A percentile compares a stretch with the other conserved stretches of the same genome.
Conservation (phyloP, 2,113 vertebrate genomes). For the Pyxicephalus adspersus region DNA sequence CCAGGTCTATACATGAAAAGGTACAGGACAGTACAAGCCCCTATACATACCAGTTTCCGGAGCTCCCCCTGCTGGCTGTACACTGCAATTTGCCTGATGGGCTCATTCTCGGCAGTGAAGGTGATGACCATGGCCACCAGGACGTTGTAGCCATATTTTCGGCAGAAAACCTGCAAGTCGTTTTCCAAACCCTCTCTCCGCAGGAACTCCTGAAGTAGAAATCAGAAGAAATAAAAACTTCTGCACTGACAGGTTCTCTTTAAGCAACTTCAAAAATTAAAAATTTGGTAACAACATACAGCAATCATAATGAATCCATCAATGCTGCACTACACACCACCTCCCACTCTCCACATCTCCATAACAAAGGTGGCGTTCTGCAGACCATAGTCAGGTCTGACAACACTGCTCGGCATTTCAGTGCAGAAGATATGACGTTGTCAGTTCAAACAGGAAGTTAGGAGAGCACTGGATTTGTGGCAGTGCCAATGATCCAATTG, state of each 20-base stretch:
- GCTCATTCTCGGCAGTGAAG: constrained; percentile 74
- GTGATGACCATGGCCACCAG: constrained; percentile 86
- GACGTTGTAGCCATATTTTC: constrained; percentile 67
- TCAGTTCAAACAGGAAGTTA: too few species aligned
- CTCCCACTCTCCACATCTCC: not conserved
- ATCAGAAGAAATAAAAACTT: too few species aligned
- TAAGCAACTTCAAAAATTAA: too few species aligned
- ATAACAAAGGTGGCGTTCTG: not conserved
- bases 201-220: constrained; percentile 88
- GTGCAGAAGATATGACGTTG: too few species aligned
- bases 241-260: too few species aligned
- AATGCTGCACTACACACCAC: not conserved
- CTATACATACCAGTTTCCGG: constrained; percentile 69
- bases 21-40: not conserved
- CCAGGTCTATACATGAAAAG: too few species aligned
- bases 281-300: too few species aligned
- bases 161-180: constrained; percentile 82
- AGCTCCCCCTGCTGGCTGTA: constrained; percentile 74
- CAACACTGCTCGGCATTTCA: too few species aligned
- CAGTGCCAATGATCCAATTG: too few species aligned
- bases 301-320: too few species aligned
- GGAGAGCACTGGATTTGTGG: too few species aligned
- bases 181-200: constrained; percentile 68
- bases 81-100: constrained; percentile 79
- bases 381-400: too few species aligned